These are phyloP conservation scores for Ovis canadensis DNA, from an alignment of 2,113 vertebrate genomes.

Conservation along the genomic window DNA sequence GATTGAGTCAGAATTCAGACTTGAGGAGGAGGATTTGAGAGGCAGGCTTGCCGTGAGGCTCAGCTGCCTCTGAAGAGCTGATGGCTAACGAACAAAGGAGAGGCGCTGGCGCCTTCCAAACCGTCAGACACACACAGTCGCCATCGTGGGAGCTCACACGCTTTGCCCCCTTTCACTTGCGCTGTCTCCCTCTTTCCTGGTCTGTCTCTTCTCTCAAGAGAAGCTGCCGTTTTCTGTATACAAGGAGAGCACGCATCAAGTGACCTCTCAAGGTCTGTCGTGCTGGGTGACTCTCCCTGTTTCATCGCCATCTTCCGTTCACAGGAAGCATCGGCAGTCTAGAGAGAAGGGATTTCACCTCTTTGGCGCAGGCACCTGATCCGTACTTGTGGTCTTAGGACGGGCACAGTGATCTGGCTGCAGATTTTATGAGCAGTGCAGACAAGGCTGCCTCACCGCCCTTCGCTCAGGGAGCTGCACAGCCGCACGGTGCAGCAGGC, in stretches of 20 bases:
- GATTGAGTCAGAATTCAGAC: not conserved
- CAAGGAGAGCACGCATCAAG: not conserved
- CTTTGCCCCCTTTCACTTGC: not conserved
- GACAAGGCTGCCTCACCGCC: not conserved
- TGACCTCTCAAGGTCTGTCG: not conserved
- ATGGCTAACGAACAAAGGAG: not conserved
- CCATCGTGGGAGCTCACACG: not conserved
- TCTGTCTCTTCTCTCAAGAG: not conserved
- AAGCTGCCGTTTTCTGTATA: not conserved
- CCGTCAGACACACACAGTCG: not conserved
- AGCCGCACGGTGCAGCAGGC: slow-evolving; percentile 47
- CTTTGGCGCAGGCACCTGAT: not conserved
- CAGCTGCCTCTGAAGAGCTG: not conserved
- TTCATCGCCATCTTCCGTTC: not conserved
- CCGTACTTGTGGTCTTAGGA: not conserved
- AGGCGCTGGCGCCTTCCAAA: not conserved
- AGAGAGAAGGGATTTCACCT: not conserved
- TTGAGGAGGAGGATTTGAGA: not conserved
- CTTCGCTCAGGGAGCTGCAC: slow-evolving; percentile 48
- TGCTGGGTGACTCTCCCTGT: not conserved
- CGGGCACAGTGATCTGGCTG: not conserved
- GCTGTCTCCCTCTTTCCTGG: not conserved
- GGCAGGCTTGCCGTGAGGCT: not conserved
- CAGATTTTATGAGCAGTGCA: not conserved
- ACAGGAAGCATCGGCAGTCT: not conserved